These are phyloP conservation scores for Elaeidobius kamerunicus DNA, from an alignment of 2,888 invertebrate species.

Conservation along the genomic window DNA sequence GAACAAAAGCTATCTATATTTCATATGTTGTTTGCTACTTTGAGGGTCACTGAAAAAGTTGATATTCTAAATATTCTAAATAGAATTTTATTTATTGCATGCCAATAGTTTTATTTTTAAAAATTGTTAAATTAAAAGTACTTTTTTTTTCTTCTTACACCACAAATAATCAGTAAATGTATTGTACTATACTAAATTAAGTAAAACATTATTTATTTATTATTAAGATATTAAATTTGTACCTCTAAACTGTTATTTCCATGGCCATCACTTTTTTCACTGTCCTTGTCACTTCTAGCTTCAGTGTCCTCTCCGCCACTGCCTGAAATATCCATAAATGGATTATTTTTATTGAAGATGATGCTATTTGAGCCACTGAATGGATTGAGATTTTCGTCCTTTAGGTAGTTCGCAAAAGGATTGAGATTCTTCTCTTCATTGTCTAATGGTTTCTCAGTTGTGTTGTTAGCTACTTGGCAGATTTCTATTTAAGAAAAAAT, in stretches of 20 bases:
- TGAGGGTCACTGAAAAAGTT: too few species aligned
- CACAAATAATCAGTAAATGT: too few species aligned
- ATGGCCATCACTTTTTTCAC: conserved; percentile 24
- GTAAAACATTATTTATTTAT: too few species aligned
- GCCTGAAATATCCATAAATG: conserved; percentile 40
- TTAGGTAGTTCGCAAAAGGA: conserved; percentile 42
- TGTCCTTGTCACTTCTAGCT: conserved; percentile 18
- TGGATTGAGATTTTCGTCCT: conserved; percentile 47
- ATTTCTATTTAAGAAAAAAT: conserved; percentile 28
- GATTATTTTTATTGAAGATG: conserved; percentile 44
- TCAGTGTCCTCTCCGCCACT: conserved; percentile 34
- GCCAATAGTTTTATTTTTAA: too few species aligned
- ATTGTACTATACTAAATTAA: too few species aligned
- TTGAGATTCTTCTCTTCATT: conserved; percentile 39
- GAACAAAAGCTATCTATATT: too few species aligned
- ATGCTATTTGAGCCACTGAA: conserved; percentile 51
- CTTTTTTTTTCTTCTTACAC: too few species aligned
- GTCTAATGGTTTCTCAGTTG: conserved; percentile 26
- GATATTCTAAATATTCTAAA: too few species aligned
- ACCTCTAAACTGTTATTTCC: conserved; percentile 33
- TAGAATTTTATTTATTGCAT: too few species aligned
- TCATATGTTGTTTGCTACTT: too few species aligned
- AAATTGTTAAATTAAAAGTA: too few species aligned
- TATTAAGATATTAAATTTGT: too few species aligned
- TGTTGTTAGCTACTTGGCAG: conserved; percentile 36